Percentiles rank a stretch among this genome's conserved stretches.
Evolutionary conservation across 2,113 vertebrate genomes (phyloP).

Genomic region (Antechinus stuartii): DNA sequence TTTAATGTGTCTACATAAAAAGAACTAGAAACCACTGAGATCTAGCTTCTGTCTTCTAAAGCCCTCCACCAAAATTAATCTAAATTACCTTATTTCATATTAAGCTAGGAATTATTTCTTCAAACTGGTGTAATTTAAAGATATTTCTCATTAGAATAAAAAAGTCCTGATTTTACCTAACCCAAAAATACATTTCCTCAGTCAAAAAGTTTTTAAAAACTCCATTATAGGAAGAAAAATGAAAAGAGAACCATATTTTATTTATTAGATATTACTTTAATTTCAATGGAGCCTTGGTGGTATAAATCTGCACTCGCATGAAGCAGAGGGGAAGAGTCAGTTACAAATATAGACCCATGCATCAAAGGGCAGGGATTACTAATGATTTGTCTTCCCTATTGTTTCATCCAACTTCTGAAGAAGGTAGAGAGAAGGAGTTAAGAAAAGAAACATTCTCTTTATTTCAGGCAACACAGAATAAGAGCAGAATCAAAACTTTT

Average conservation of each 20-base stretch:
- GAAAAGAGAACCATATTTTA: background rate
- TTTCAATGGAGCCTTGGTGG: background rate
- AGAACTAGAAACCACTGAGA: background rate
- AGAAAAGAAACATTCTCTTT: background rate
- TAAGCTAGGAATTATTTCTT: background rate
- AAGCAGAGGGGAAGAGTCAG: background rate
- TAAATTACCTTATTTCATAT: background rate
- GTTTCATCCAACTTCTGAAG: background rate
- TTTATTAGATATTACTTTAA: background rate
- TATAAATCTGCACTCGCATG: background rate
- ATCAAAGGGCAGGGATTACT: background rate
- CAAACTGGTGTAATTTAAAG: background rate
- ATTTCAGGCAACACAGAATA: background rate
- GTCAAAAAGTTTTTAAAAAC: background rate
- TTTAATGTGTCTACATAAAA: background rate
- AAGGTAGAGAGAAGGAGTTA: background rate
- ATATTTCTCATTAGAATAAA: background rate
- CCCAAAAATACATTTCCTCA: background rate
- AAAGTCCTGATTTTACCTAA: background rate
- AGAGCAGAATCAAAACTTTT: background rate
- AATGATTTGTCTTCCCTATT: background rate
- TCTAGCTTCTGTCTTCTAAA: background rate
- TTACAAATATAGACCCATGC: background rate
- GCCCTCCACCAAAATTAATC: background rate
- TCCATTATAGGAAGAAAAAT: background rate